Conservation (phyloP, 2,797 vertebrate species). For the Girardinus metallicus region DNA sequence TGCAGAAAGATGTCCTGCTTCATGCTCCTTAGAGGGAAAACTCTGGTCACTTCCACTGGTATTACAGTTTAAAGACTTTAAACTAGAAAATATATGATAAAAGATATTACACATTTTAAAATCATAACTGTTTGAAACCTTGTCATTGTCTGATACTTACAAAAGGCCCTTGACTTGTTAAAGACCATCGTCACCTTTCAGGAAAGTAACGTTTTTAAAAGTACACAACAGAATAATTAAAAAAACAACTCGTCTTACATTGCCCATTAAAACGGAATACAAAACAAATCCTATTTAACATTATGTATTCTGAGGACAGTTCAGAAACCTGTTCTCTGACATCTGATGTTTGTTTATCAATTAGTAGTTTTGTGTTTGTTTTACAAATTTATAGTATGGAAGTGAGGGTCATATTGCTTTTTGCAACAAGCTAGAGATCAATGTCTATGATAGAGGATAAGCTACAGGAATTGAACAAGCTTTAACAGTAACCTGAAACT, state of each 20-base stretch:
- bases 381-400: not conserved
- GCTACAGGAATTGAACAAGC: not conserved
- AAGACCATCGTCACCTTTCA: not conserved
- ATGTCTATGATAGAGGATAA: slow-evolving; percentile 1
- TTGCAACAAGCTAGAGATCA: not conserved
- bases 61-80: not conserved
- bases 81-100: not conserved
- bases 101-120: not conserved
- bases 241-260: not conserved
- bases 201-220: not conserved
- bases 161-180: not conserved
- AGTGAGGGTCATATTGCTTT: not conserved
- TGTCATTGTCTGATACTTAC: not conserved
- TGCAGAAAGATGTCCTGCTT: not conserved
- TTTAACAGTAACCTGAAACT: not conserved
- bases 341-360: not conserved
- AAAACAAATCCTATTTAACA: not conserved
- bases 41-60: not conserved
- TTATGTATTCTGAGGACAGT: not conserved
- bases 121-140: not conserved
- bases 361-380: not conserved
- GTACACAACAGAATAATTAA: not conserved
- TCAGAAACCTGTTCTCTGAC: not conserved
- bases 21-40: not conserved
- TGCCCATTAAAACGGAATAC: not conserved